Evolutionary conservation across 35 echinoderm and acorn worm genomes (phyloP).

Genomic region (Heliocidaris tuberculata): DNA sequence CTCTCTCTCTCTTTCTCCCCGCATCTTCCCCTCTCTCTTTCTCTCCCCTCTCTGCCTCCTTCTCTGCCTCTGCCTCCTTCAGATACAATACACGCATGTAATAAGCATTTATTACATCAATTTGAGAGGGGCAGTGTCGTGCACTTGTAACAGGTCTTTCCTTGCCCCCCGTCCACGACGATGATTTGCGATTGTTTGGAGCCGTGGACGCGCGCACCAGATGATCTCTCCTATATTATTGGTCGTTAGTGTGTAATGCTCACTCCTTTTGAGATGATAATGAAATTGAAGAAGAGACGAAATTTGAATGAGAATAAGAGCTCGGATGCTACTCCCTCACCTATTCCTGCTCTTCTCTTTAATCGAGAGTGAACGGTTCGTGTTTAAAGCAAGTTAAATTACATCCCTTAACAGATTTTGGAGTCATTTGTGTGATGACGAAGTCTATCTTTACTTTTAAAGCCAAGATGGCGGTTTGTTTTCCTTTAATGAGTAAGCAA

Average conservation of each 20-base stretch:
- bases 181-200: conserved; percentile 44
- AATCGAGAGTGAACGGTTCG: not conserved
- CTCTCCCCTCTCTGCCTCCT: not conserved
- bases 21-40: not conserved
- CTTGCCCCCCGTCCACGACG: not conserved
- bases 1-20: not conserved
- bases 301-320: conserved; percentile 6
- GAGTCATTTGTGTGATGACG: not conserved
- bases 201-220: not conserved
- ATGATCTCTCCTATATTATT: conserved; percentile 31
- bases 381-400: not conserved
- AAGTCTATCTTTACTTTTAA: not conserved
- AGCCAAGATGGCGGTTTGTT: not conserved
- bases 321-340: not conserved
- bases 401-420: not conserved
- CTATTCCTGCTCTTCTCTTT: not conserved
- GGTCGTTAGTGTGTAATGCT: conserved; percentile 45
- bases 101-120: conserved; percentile 54
- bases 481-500: not conserved
- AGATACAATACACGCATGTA: conserved; percentile 22
- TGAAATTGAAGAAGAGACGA: conserved; percentile 46
- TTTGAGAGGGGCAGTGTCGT: not conserved
- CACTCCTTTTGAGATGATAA: conserved; percentile 45
- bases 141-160: conserved; percentile 16
- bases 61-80: not conserved